Base-by-base conservation (phyloP, 1,140 invertebrate genomes). In the Papilio machaon region DNA sequence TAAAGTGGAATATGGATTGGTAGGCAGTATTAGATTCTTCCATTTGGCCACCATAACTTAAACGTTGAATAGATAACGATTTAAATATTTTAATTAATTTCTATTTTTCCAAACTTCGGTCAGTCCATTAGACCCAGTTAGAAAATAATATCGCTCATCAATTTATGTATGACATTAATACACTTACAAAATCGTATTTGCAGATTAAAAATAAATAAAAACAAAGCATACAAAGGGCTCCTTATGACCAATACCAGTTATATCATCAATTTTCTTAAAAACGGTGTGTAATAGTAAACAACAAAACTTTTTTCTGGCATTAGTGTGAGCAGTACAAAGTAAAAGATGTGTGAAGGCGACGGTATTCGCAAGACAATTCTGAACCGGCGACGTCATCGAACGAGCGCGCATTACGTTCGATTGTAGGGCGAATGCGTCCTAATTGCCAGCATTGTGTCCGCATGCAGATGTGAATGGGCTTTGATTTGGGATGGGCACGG, bases 381-480 rank as follows among this genome's bases (percentile, higher is more conserved):
- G 83, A 82, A 84, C 84, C 85, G 86, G 85, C 86, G 85, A 83
- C 84, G 86, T 88, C 89, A 90, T 92, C 91, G 91, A 92, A 91
- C 89, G 89, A 89, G 85, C 89, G 89, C 89, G 88, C 89, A 94
- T 93, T 94, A 94, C 91, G 89, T 92, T 90, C 93, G 92, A 94
- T 94, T 94, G 93, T 94, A 92, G 93, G 91, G 88, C 90, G 88
- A 86, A 89, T 90, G 85, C 90, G 90, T 89, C 91, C 93, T 94
- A 94, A 94, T 94, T 94, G 93, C 92, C 92, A 89, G 91, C 93
- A 94, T 94, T 94, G 93, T 94, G 92, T 90, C 91, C 91, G 91
- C 92, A 94, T 94, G 93, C 93, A 94, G 91, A 94, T 94, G 92
- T 94, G 93, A 94, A 94, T 94, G 93, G 93, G 93, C 92, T 94